These are phyloP conservation scores for Festucalex cinctus DNA, from an alignment of 2,113 vertebrate species.

Conservation along the genomic window DNA sequence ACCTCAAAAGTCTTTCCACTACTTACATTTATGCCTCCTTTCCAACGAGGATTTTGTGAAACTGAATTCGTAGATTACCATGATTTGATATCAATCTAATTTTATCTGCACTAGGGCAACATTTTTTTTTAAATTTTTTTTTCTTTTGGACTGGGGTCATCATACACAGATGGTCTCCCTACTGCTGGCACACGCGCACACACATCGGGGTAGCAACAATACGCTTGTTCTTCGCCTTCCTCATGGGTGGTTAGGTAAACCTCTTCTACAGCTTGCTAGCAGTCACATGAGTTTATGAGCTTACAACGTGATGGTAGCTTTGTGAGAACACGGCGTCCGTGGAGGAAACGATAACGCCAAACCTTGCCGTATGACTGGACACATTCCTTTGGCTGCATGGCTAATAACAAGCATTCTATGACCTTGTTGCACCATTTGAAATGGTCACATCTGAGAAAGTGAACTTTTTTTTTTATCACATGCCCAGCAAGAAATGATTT, in stretches of 20 bases:
- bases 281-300: neutral
- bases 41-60: conserved; percentile 10
- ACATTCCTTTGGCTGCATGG: neutral
- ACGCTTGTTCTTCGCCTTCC: neutral
- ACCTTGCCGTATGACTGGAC: neutral
- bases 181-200: conserved; percentile 35
- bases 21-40: conserved; percentile 13
- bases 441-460: neutral
- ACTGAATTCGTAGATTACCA: conserved; percentile 18
- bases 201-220: neutral
- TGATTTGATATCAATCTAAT: conserved; percentile 17
- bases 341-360: neutral
- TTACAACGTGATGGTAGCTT: neutral
- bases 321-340: neutral
- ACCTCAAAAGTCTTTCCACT: conserved; percentile 24
- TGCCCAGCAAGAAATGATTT: neutral
- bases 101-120: conserved; percentile 23
- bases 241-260: neutral
- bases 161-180: conserved; percentile 71
- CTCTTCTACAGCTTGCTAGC: neutral
- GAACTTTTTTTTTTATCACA: neutral
- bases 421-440: neutral
- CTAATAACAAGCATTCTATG: neutral
- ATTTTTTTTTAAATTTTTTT: no score
- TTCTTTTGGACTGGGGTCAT: conserved; percentile 43